A percentile compares a stretch with the other conserved stretches of the same genome.
Evolutionary conservation across 2,797 vertebrate genomes (phyloP).

Genomic region (Lepilemur ruficaudatus): DNA sequence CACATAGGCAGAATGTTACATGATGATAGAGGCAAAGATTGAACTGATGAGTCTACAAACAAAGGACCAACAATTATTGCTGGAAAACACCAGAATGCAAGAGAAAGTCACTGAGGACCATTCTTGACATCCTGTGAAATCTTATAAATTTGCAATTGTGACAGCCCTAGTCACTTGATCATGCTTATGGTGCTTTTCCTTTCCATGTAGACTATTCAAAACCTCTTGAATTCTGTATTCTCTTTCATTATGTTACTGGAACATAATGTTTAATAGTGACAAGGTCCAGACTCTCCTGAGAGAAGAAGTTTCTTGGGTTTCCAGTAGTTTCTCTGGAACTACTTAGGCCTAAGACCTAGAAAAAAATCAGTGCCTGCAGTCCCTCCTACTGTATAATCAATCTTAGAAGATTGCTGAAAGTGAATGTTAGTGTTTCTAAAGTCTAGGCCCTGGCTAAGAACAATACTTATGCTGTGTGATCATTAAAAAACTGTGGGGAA

Average conservation of each 20-base stretch:
- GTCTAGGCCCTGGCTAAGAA: neutral
- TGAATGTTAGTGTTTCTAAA: neutral
- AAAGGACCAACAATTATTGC: neutral
- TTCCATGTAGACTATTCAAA: neutral
- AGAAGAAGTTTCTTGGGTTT: neutral
- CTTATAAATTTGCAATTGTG: neutral
- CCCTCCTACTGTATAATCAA: neutral
- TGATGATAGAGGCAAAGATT: neutral
- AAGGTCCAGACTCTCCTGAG: neutral
- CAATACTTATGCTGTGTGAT: neutral
- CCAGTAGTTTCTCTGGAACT: neutral
- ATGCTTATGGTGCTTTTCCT: neutral
- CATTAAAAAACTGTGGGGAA: neutral
- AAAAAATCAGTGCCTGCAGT: neutral
- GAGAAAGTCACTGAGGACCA: neutral
- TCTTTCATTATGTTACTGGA: neutral
- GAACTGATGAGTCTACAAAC: neutral
- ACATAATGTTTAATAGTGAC: neutral
- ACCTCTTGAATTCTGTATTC: neutral
- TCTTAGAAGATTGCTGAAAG: neutral
- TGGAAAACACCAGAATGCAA: neutral
- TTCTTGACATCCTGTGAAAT: neutral
- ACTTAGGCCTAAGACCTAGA: neutral
- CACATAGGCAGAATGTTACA: neutral
- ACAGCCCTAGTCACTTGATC: neutral